Base-by-base conservation (phyloP, 2,113 vertebrate genomes). In the Pluvialis apricaria region DNA sequence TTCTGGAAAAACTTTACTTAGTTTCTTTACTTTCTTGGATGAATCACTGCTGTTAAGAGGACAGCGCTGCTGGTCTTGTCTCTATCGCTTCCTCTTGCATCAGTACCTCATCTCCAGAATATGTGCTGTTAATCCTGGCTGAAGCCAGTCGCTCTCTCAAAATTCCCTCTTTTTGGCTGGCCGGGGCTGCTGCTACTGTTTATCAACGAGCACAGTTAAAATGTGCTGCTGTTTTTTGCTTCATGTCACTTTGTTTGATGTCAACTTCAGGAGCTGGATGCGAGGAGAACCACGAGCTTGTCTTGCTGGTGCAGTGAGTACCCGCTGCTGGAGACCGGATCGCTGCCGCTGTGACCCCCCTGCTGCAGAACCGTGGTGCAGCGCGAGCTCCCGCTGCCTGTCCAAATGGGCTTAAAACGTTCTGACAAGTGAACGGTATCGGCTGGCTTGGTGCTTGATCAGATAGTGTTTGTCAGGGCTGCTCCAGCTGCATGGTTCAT, bases 391-490 rank as follows among this genome's bases (percentile, higher is more conserved):
- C 34, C 0, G 2, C 82, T 75, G 86, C 80, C 29, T 60, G 32
- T 69, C 62, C 44, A 20, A 70, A 8, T 4, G 34, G 89, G 44
- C 68, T 94, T 95, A 91, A 95, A 96, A 31, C 83, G 13, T 89
- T 69, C 86, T 92, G 93, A 95, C 93, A 94, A 42, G 49, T 22
- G 61, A 90, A 83, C 54, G 57, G 18, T 31, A 40, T n/a, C 2
- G 6, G 57, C 68, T 83, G 80, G 54, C 68, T 88, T 57, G 68
- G 34, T 49, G 71, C 29, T 40, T 6, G 66, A 51, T 86, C 42
- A 79, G 86, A 76, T 60, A 65, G 79, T 32, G 79, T 80, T 94
- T 94, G 76, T 92, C 96, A 91, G 68, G 75, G 68, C 86, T 94
- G 82, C 58, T 88, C 71, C 49, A 60, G 54, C 75, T n/a, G 38